A percentile compares a stretch with the other conserved stretches of the same genome.
Evolutionary conservation across 2,113 vertebrate species (phyloP).

Genomic region (Steatornis caripensis): DNA sequence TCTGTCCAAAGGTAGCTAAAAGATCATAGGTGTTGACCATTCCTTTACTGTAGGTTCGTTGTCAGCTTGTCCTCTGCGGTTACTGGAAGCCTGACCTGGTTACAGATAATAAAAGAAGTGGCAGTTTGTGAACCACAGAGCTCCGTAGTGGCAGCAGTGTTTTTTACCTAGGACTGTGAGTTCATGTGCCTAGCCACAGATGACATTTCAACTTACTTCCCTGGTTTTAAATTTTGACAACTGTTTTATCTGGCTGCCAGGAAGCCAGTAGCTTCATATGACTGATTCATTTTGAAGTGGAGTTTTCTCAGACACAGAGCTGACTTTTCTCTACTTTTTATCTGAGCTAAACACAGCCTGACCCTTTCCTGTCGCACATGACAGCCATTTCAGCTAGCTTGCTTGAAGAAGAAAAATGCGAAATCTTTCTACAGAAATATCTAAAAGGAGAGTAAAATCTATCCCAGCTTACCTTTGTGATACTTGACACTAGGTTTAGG

Average conservation of each 20-base stretch:
- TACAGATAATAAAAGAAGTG: background rate
- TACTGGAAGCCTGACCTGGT: background rate
- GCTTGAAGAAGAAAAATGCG: background rate
- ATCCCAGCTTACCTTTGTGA: background rate
- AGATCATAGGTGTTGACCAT: background rate
- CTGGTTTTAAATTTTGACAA: background rate
- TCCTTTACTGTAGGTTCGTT: background rate
- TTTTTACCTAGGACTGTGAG: background rate
- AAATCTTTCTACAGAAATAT: background rate
- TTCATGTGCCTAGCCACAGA: background rate
- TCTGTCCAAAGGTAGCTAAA: background rate
- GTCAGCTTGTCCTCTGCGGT: background rate
- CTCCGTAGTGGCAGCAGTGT: background rate
- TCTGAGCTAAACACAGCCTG: background rate
- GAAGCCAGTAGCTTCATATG: constrained; percentile 27
- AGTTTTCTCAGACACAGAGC: background rate
- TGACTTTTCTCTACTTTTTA: background rate
- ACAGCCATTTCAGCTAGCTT: background rate
- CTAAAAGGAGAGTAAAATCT: background rate
- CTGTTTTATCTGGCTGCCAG: background rate
- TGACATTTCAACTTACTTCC: background rate
- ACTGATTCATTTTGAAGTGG: background rate
- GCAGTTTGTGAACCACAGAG: background rate
- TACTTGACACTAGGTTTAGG: background rate
- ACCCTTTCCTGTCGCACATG: background rate